A percentile compares a stretch with the other conserved stretches of the same genome.
phyloP scores from a whole-genome alignment of 2,797 vertebrate species.

The Thalassophryne amazonica region DNA sequence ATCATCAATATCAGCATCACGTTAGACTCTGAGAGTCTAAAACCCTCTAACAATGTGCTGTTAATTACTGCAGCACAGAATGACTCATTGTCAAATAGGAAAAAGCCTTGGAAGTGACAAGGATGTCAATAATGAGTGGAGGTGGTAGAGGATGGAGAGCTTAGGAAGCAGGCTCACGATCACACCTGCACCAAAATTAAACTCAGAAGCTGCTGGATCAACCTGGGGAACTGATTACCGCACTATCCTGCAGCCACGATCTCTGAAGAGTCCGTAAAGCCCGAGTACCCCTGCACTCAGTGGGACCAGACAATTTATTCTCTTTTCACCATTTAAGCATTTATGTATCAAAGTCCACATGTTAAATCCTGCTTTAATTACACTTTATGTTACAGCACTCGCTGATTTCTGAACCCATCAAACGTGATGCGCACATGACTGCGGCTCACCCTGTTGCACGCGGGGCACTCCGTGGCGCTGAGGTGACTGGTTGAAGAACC shows the following conservation, averaged over 20 bases:
- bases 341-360: not conserved
- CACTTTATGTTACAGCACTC: too few species aligned
- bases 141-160: not conserved
- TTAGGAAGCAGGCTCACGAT: not conserved
- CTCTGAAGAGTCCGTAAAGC: not conserved
- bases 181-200: slow-evolving; percentile 1
- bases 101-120: slow-evolving; percentile 21
- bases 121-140: slow-evolving; percentile 22
- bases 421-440: not conserved
- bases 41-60: slow-evolving; percentile 7
- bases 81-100: slow-evolving; percentile 33
- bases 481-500: slow-evolving; percentile 60
- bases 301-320: not conserved
- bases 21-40: not conserved
- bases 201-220: not conserved
- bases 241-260: not conserved
- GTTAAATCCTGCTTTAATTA: too few species aligned
- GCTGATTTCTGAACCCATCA: too few species aligned
- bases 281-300: too few species aligned
- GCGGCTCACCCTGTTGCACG: slow-evolving; percentile 56
- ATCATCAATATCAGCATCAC: slow-evolving; percentile 19
- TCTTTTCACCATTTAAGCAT: not conserved
- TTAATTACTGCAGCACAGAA: slow-evolving; percentile 30
- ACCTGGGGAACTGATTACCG: not conserved
- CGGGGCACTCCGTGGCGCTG: slow-evolving; percentile 49